phyloP scores from a whole-genome alignment of 2,113 vertebrate genomes.

The Symphodus melops region DNA sequence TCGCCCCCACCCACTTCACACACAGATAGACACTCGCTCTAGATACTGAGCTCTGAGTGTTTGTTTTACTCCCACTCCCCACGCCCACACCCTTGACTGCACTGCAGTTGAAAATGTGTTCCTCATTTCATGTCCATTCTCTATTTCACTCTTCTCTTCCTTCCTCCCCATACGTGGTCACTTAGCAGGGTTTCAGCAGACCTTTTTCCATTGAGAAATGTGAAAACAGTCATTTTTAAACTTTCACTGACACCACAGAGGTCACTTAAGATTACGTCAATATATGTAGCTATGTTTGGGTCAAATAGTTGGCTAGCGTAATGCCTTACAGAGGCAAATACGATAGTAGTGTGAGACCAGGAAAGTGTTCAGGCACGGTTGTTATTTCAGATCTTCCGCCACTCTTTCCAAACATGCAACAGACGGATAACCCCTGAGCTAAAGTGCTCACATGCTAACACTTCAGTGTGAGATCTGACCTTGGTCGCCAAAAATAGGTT shows the following conservation, averaged over 20 bases:
- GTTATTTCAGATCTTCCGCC: conserved; percentile 49
- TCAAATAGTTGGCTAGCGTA: conserved; percentile 6
- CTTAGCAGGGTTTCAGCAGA: conserved; percentile 16
- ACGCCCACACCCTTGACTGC: conserved; percentile 69
- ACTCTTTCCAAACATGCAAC: conserved; percentile 34
- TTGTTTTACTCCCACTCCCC: conserved; percentile 74
- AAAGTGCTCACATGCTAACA: conserved; percentile 16
- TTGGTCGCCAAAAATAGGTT: conserved; percentile 5
- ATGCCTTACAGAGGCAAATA: not conserved
- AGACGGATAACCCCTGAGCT: conserved; percentile 45
- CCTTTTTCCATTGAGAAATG: not conserved
- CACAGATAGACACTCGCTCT: conserved; percentile 15
- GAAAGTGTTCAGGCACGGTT: conserved; percentile 26
- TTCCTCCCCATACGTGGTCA: conserved; percentile 39
- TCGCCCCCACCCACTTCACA: conserved; percentile 38
- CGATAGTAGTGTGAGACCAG: not conserved
- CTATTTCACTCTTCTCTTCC: conserved; percentile 46
- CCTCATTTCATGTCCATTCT: conserved; percentile 66
- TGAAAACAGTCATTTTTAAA: conserved; percentile 6
- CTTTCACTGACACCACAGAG: conserved; percentile 20
- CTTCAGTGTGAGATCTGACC: not conserved
- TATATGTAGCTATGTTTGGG: not conserved
- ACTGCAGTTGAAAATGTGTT: conserved; percentile 78
- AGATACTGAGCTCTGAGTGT: conserved; percentile 42
- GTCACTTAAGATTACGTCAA: conserved; percentile 17